phyloP scores from a whole-genome alignment of 2,888 invertebrate genomes.

The Melitaea athalia region DNA sequence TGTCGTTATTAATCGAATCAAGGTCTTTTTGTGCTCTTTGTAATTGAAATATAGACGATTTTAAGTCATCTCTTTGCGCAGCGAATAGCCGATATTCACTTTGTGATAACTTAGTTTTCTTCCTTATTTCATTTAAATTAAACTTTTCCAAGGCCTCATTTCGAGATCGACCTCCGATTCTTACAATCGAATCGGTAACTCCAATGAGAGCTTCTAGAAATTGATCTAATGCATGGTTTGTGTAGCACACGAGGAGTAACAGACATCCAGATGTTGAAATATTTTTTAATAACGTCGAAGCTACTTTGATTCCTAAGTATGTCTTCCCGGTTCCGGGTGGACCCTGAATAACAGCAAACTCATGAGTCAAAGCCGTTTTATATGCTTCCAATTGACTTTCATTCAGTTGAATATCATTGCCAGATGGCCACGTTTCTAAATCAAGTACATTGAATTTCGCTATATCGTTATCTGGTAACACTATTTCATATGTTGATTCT shows the following conservation, averaged over 20 bases:
- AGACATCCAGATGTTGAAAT: conserved; percentile 57
- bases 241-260: conserved; percentile 90
- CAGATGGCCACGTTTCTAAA: conserved; percentile 72
- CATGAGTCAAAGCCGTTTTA: conserved; percentile 84
- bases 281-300: conserved; percentile 85
- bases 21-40: conserved; percentile 49
- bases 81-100: conserved; percentile 41
- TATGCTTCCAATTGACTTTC: conserved; percentile 85
- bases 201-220: conserved; percentile 86
- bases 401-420: conserved; percentile 79
- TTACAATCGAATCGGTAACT: conserved; percentile 83
- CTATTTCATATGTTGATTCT: conserved; percentile 32
- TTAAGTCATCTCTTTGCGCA: conserved; percentile 49
- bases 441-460: conserved; percentile 51
- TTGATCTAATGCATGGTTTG: conserved; percentile 93
- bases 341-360: conserved; percentile 90
- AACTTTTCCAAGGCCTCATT: conserved; percentile 72
- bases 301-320: conserved; percentile 87
- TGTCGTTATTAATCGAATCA: conserved; percentile 53
- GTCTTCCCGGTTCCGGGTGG: conserved; percentile 95
- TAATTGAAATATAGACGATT: conserved; percentile 44
- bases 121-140: conserved; percentile 65
- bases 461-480: not conserved
- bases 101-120: conserved; percentile 11
- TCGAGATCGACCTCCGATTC: conserved; percentile 87